A percentile compares a stretch with the other conserved stretches of the same genome.
phyloP scores from a whole-genome alignment of 2,797 vertebrate species.

The Coregonus sp. region DNA sequence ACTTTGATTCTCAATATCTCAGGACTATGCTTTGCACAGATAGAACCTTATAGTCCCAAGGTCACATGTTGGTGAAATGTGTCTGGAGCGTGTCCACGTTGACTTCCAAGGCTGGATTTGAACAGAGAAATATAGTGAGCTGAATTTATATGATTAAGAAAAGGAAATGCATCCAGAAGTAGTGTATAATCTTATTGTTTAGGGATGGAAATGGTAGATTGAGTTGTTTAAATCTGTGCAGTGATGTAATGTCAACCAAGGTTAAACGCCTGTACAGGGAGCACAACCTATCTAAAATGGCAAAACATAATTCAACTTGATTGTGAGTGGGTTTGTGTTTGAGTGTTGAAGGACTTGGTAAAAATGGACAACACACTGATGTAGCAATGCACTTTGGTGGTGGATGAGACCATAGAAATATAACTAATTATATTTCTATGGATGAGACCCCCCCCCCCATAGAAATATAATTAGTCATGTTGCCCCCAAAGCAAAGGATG shows the following conservation, averaged over 20 bases:
- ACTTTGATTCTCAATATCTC: slow-evolving; percentile 40
- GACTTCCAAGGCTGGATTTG: slow-evolving; percentile 27
- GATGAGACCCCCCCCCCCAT: not conserved
- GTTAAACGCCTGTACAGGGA: not conserved
- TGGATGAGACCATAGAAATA: not conserved
- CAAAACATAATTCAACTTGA: slow-evolving; percentile 5
- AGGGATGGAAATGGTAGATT: not conserved
- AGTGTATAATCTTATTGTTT: not conserved
- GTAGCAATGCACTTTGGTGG: not conserved
- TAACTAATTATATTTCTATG: too few relatives aligned
- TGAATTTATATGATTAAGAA: not conserved
- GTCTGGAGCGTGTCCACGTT: slow-evolving; percentile 11
- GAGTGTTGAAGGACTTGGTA: not conserved
- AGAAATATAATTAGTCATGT: not conserved
- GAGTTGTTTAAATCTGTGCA: slow-evolving; percentile 4
- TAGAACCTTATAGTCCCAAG: too few relatives aligned
- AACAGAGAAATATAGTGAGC: not conserved
- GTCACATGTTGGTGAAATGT: slow-evolving; percentile 29
- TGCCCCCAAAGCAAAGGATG: not conserved
- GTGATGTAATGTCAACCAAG: not conserved
- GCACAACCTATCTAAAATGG: not conserved
- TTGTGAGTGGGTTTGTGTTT: not conserved
- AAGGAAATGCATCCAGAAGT: not conserved
- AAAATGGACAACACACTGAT: not conserved
- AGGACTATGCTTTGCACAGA: not conserved